These are phyloP conservation scores for Diploptera punctata DNA, from an alignment of 2,888 invertebrate species.

Conservation along the genomic window DNA sequence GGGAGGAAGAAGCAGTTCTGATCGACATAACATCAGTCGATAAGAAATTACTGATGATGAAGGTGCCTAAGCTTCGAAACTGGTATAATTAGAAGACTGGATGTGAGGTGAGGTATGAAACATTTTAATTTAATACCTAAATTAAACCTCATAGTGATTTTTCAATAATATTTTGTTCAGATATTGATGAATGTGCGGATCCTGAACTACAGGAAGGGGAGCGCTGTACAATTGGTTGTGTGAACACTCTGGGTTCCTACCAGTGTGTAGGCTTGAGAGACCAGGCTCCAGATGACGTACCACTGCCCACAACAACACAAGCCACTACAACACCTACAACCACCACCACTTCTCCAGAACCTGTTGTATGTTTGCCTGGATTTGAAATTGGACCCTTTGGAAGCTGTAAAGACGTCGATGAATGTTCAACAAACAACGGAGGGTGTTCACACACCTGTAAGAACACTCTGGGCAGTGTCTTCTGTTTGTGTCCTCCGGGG, in stretches of 20 bases:
- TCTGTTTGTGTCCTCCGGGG: slow-evolving; percentile 40
- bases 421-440: slow-evolving; percentile 48
- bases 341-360: neutral
- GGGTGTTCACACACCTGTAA: slow-evolving; percentile 59
- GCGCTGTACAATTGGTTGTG: slow-evolving; percentile 54
- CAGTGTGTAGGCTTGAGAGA: slow-evolving; percentile 53
- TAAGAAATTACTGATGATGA: too few species aligned
- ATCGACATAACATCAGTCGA: too few species aligned
- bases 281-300: slow-evolving; percentile 11
- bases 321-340: neutral
- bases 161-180: too few species aligned
- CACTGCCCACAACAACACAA: neutral
- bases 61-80: too few species aligned
- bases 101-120: too few species aligned
- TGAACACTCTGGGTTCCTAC: slow-evolving; percentile 68
- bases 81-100: too few species aligned
- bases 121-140: too few species aligned
- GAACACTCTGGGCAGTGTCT: slow-evolving; percentile 56
- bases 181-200: slow-evolving; percentile 62
- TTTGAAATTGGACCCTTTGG: slow-evolving; percentile 6
- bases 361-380: slow-evolving; percentile 48
- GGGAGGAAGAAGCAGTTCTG: too few species aligned
- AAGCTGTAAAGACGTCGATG: slow-evolving; percentile 53
- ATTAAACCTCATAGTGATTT: too few species aligned
- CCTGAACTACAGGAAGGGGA: slow-evolving; percentile 56